Evolutionary conservation across 2,797 vertebrate species (phyloP).

Genomic region (Scarus forsteni): DNA sequence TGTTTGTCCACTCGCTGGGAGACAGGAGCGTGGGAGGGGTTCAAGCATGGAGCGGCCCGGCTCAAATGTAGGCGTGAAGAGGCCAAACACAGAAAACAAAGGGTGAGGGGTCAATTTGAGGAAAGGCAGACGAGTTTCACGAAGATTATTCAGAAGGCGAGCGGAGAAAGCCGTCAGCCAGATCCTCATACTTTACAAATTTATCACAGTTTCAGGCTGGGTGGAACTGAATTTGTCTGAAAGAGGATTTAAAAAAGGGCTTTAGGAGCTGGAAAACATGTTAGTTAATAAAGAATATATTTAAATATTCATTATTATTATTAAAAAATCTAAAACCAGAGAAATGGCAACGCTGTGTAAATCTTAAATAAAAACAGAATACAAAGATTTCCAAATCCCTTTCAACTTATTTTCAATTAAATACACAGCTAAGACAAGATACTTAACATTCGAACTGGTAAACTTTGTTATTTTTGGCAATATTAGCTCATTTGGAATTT

Average conservation of each 20-base stretch:
- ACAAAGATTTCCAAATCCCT: too few species aligned
- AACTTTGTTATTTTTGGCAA: too few species aligned
- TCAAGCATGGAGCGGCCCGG: constrained; percentile 34
- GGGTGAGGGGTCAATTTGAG: constrained; percentile 49
- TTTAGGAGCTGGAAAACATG: background rate
- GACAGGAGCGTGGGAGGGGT: constrained; percentile 64
- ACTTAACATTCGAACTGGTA: too few species aligned
- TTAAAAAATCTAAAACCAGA: too few species aligned
- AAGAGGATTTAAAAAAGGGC: background rate
- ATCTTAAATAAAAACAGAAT: too few species aligned
- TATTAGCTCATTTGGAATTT: too few species aligned
- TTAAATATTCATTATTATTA: too few species aligned
- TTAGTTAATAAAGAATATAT: background rate
- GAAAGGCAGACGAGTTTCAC: constrained; percentile 33
- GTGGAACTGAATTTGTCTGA: constrained; percentile 1
- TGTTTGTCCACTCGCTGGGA: constrained; percentile 63
- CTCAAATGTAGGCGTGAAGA: constrained; percentile 59
- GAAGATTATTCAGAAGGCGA: constrained; percentile 39
- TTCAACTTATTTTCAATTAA: too few species aligned
- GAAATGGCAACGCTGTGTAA: too few species aligned
- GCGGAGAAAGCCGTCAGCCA: constrained; percentile 2
- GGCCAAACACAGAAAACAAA: constrained; percentile 55
- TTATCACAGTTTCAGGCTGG: background rate
- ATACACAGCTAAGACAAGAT: too few species aligned
- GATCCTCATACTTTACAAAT: background rate